Evolutionary conservation across 1,140 invertebrate genomes (phyloP).

Genomic region (Hetaerina americana): DNA sequence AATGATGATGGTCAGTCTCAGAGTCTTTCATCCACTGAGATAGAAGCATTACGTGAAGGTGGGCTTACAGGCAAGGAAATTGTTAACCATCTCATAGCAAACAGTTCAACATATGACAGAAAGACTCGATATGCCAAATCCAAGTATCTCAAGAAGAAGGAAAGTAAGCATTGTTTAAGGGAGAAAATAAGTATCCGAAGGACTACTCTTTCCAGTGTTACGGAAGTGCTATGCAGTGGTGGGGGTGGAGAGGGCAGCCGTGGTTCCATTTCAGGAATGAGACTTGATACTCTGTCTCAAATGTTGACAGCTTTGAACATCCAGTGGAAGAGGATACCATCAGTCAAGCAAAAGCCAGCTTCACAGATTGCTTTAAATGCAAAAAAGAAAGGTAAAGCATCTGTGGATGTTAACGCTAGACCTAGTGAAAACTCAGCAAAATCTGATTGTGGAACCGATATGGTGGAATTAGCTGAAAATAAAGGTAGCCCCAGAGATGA

Average conservation of each 20-base stretch:
- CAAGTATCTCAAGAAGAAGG: conserved; percentile 90
- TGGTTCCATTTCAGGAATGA: conserved; percentile 60
- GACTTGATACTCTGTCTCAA: conserved; percentile 77
- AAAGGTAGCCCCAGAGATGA: conserved; percentile 62
- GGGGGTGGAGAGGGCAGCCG: conserved; percentile 32
- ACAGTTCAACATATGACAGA: conserved; percentile 70
- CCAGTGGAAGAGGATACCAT: conserved; percentile 56
- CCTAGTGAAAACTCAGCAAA: conserved; percentile 36
- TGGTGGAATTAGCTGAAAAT: conserved; percentile 63
- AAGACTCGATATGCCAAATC: conserved; percentile 90
- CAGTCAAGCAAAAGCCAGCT: conserved; percentile 78
- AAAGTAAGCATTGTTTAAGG: conserved; percentile 63
- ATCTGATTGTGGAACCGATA: conserved; percentile 54
- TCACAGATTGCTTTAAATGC: conserved; percentile 70
- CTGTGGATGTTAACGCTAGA: conserved; percentile 43
- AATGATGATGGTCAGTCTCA: conserved; percentile 76
- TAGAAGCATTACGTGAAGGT: conserved; percentile 56
- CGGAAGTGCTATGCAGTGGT: conserved; percentile 64
- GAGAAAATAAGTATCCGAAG: conserved; percentile 59
- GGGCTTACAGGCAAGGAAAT: conserved; percentile 68
- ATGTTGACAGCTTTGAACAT: conserved; percentile 71
- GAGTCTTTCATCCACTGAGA: conserved; percentile 67
- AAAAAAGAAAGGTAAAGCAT: conserved; percentile 58
- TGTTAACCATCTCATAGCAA: conserved; percentile 71
- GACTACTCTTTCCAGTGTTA: conserved; percentile 58